A percentile compares a stretch with the other conserved stretches of the same genome.
Evolutionary conservation across 2,797 vertebrate genomes (phyloP).

Genomic region (Cryptoprocta ferox): DNA sequence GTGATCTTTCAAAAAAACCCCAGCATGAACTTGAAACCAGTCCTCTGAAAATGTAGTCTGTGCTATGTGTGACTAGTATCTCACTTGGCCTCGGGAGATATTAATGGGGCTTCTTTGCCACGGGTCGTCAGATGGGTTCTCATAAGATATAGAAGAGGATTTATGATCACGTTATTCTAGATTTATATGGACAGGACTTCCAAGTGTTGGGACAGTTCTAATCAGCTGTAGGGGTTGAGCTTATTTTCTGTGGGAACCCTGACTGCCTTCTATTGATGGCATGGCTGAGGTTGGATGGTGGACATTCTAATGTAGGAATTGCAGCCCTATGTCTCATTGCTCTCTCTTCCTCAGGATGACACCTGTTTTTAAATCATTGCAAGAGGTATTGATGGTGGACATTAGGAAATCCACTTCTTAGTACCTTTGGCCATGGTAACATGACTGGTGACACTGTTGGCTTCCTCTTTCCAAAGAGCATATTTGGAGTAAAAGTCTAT

Average conservation of each 20-base stretch:
- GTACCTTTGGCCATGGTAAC: background rate
- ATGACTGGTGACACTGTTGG: background rate
- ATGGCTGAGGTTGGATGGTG: background rate
- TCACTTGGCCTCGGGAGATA: background rate
- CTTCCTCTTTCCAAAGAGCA: background rate
- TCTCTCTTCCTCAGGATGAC: background rate
- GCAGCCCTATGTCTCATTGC: background rate
- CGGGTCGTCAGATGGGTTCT: background rate
- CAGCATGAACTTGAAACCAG: constrained; percentile 4
- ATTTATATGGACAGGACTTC: constrained; percentile 31
- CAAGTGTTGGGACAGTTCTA: constrained; percentile 46
- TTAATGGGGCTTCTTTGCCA: background rate
- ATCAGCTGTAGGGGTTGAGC: background rate
- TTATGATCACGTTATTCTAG: background rate
- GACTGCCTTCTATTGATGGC: background rate
- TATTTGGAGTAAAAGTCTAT: background rate
- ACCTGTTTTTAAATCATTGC: constrained; percentile 1
- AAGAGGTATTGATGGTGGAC: background rate
- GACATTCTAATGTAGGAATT: background rate
- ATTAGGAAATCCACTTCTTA: background rate
- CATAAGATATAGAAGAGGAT: background rate
- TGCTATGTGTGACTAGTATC: background rate
- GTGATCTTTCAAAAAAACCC: background rate
- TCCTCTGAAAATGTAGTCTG: background rate
- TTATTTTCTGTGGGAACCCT: background rate